phyloP scores from a whole-genome alignment of 2,888 invertebrate species.

The Anthophora plumipes region DNA sequence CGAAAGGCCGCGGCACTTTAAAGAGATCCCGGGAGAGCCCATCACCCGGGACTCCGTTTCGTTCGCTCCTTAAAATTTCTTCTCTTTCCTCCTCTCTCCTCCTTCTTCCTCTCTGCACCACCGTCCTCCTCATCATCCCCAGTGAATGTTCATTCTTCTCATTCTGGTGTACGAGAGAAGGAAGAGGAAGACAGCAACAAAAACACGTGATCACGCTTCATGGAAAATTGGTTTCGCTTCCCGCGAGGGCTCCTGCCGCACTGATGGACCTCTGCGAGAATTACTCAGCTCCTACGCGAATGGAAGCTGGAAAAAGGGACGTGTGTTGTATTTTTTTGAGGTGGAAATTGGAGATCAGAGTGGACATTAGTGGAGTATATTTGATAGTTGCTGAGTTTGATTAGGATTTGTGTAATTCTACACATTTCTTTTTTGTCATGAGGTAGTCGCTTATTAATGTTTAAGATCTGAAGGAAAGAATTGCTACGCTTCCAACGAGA shows the following conservation, averaged over 20 bases:
- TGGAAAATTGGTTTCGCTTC: constrained; percentile 78
- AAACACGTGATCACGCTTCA: constrained; percentile 71
- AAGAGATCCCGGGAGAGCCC: constrained; percentile 78
- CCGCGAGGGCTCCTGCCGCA: constrained; percentile 63
- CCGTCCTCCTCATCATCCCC: constrained; percentile 56
- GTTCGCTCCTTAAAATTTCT: constrained; percentile 77
- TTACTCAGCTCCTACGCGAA: background rate
- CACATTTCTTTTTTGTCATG: no score
- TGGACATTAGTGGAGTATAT: no score
- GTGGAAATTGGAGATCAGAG: background rate
- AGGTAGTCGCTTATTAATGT: no score
- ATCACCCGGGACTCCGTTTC: constrained; percentile 78
- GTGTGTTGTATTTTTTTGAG: background rate
- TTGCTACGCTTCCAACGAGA: no score
- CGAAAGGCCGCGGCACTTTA: constrained; percentile 84
- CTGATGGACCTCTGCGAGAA: constrained; percentile 6
- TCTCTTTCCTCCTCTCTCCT: constrained; percentile 47
- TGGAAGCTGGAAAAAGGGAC: background rate
- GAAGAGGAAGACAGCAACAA: constrained; percentile 59
- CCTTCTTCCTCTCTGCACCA: constrained; percentile 27
- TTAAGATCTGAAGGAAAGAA: no score
- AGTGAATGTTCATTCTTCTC: constrained; percentile 12
- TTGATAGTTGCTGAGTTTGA: no score
- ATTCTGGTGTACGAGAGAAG: constrained; percentile 22
- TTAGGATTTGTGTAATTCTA: no score